A percentile compares a stretch with the other conserved stretches of the same genome.
Conservation (phyloP, 53 echinoderm and acorn worm genomes). For the Echinarachnius parma region DNA sequence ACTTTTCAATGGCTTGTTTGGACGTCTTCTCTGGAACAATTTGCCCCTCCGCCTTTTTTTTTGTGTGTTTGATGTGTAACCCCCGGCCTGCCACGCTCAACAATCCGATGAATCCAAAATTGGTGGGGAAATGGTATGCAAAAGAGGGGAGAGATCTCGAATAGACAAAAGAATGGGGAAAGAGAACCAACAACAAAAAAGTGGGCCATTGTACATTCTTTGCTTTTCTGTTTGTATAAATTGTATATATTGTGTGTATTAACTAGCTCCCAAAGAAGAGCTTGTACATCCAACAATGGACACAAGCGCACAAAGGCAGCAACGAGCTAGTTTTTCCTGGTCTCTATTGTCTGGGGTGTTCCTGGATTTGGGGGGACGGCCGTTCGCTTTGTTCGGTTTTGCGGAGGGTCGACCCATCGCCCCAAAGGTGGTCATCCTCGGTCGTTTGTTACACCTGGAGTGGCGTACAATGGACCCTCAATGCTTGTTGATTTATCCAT, state of each 20-base stretch:
- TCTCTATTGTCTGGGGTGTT: too few relatives aligned
- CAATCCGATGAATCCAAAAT: constrained; percentile 19
- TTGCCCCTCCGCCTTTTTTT: constrained; percentile 11
- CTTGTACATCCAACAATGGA: constrained; percentile 22
- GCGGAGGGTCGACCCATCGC: too few relatives aligned
- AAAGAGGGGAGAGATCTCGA: neutral
- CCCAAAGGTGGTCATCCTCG: too few relatives aligned
- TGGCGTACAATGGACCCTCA: too few relatives aligned
- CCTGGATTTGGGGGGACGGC: too few relatives aligned
- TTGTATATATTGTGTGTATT: constrained; percentile 11
- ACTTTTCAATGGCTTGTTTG: constrained; percentile 35
- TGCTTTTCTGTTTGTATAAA: neutral
- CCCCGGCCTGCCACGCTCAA: constrained; percentile 26
- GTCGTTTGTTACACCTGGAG: too few relatives aligned
- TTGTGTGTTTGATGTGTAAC: too few relatives aligned
- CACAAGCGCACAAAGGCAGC: constrained; percentile 27
- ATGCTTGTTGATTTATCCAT: too few relatives aligned
- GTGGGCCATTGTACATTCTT: constrained; percentile 6
- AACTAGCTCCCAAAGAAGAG: constrained; percentile 34
- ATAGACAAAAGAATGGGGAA: constrained; percentile 3
- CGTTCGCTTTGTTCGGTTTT: too few relatives aligned
- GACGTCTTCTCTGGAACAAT: constrained; percentile 12
- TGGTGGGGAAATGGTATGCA: neutral
- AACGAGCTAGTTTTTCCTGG: constrained; percentile 14
- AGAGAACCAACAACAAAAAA: neutral